A percentile compares a stretch with the other conserved stretches of the same genome.
phyloP scores from a whole-genome alignment of 1,140 invertebrate species.

The Babylonia areolata region DNA sequence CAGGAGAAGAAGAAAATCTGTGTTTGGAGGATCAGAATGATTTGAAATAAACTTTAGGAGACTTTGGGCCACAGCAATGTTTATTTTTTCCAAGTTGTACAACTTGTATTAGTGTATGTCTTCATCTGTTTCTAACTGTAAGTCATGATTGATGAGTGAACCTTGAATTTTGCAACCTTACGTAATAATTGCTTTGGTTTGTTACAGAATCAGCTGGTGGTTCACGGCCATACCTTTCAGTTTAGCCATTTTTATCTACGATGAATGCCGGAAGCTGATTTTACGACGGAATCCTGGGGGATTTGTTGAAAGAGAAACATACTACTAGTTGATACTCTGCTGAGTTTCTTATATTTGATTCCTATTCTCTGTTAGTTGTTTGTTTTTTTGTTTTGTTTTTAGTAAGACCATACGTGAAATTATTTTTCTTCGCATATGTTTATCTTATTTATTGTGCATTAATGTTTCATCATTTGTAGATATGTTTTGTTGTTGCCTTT shows the following conservation, averaged over 20 bases:
- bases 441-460: background rate
- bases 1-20: no score
- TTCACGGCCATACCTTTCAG: slow-evolving; percentile 98
- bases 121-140: no score
- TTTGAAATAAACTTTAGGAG: no score
- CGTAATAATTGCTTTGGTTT: background rate
- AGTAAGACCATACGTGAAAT: background rate
- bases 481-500: background rate
- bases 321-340: slow-evolving; percentile 84
- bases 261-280: slow-evolving; percentile 96
- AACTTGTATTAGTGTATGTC: no score
- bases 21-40: no score
- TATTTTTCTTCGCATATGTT: background rate
- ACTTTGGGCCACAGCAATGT: no score
- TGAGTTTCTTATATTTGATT: background rate
- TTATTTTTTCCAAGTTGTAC: no score
- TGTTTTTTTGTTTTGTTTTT: background rate
- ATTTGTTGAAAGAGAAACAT: slow-evolving; percentile 99
- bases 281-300: slow-evolving; percentile 94
- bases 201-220: slow-evolving; percentile 97
- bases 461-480: background rate
- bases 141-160: background rate
- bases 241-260: slow-evolving; percentile 98
- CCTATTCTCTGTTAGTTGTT: background rate
- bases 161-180: background rate